phyloP scores from a whole-genome alignment of 2,113 vertebrate species.

The Pycnonotus jocosus region DNA sequence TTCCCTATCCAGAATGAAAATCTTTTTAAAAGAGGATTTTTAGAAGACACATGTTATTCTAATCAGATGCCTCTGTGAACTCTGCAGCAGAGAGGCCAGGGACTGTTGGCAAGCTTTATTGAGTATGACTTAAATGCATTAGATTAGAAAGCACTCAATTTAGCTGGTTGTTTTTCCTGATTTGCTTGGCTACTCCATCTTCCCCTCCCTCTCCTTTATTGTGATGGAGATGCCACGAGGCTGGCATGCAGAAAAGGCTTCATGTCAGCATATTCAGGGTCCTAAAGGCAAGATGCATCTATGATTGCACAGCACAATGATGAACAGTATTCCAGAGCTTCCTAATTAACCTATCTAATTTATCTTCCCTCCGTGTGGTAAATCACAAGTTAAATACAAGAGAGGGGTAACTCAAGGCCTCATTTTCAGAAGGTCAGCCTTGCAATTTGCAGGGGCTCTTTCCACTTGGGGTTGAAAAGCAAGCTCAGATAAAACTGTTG shows the following conservation, averaged over 20 bases:
- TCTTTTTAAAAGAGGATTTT: conserved; percentile 11
- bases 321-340: conserved; percentile 15
- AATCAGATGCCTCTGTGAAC: conserved; percentile 30
- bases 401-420: not conserved
- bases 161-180: conserved; percentile 53
- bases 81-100: not conserved
- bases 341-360: conserved; percentile 40
- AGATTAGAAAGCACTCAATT: conserved; percentile 62
- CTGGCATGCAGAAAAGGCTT: conserved; percentile 39
- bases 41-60: not conserved
- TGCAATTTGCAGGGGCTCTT: not conserved
- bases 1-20: not conserved
- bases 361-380: not conserved
- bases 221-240: not conserved
- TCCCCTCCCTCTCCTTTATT: not conserved
- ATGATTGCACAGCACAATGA: not conserved
- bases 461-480: not conserved
- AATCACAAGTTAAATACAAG: not conserved
- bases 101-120: conserved; percentile 36
- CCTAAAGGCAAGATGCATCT: not conserved
- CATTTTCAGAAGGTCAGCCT: not conserved
- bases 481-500: not conserved
- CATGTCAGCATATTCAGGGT: conserved; percentile 7
- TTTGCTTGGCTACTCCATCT: conserved; percentile 31
- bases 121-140: conserved; percentile 60